Evolutionary conservation across 2,113 vertebrate species (phyloP).

Genomic region (Heteronetta atricapilla): DNA sequence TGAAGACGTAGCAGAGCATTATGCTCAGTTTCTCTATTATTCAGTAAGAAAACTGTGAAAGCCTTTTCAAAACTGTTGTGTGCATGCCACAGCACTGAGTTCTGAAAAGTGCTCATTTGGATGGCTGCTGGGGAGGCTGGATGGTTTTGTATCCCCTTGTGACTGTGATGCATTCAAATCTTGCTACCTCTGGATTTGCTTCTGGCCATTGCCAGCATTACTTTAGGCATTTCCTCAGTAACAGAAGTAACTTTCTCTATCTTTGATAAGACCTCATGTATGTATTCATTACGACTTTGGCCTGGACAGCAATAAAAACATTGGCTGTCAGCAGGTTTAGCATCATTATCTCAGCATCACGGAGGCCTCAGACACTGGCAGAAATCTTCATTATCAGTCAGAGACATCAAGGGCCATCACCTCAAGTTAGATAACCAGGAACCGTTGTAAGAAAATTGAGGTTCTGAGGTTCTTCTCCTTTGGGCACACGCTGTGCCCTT

Average conservation of each 20-base stretch:
- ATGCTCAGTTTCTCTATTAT: not conserved
- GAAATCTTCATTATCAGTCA: not conserved
- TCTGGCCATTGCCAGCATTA: not conserved
- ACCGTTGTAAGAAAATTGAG: not conserved
- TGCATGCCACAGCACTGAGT: not conserved
- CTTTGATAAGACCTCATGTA: not conserved
- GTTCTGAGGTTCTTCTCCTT: not conserved
- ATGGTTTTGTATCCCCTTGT: not conserved
- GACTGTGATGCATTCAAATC: not conserved
- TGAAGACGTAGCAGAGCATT: not conserved
- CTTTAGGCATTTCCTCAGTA: not conserved
- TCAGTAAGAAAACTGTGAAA: not conserved
- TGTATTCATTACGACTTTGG: not conserved
- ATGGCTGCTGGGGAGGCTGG: not conserved
- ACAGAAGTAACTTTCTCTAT: not conserved
- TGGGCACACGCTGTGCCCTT: not conserved
- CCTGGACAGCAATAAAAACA: not conserved
- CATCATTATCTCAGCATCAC: not conserved
- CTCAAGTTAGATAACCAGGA: not conserved
- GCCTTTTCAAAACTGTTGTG: not conserved
- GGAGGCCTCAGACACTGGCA: not conserved
- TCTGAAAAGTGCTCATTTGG: not conserved
- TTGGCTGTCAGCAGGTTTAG: slow-evolving; percentile 7
- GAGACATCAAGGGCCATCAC: not conserved
- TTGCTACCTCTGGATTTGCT: not conserved